phyloP scores from a whole-genome alignment of 1,140 invertebrate species.

The Drosophila virilis region DNA sequence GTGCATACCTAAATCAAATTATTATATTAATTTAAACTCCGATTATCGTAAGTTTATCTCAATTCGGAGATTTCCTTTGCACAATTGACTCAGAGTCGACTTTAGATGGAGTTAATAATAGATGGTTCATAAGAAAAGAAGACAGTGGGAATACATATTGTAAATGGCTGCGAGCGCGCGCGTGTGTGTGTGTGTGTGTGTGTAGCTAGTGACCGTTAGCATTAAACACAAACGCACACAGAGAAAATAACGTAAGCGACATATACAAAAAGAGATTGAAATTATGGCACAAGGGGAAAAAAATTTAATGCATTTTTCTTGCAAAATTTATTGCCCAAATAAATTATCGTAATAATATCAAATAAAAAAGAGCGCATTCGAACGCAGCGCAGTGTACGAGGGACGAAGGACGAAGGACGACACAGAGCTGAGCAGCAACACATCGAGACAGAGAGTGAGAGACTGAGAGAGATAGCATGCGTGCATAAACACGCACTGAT shows the following conservation, averaged over 20 bases:
- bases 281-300: conserved; percentile 64
- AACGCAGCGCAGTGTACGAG: conserved; percentile 28
- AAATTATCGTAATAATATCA: conserved; percentile 83
- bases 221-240: conserved; percentile 2
- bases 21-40: too few species aligned
- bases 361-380: conserved; percentile 65
- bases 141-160: too few species aligned
- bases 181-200: not conserved
- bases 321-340: conserved; percentile 78
- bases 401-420: conserved; percentile 16
- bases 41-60: too few species aligned
- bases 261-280: conserved; percentile 62
- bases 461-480: conserved; percentile 23
- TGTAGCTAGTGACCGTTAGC: not conserved
- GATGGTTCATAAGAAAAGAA: too few species aligned
- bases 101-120: too few species aligned
- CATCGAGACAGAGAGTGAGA: not conserved
- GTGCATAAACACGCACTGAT: conserved; percentile 59
- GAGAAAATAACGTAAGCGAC: conserved; percentile 22
- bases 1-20: too few species aligned
- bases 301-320: conserved; percentile 81
- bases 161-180: too few species aligned
- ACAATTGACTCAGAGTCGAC: too few species aligned
- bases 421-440: not conserved
- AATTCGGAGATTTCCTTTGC: too few species aligned